Percentiles rank a stretch among this genome's conserved stretches.
These are phyloP conservation scores for Dipodomys ordii DNA, from an alignment of 2,113 vertebrate species.

Conservation along the genomic window DNA sequence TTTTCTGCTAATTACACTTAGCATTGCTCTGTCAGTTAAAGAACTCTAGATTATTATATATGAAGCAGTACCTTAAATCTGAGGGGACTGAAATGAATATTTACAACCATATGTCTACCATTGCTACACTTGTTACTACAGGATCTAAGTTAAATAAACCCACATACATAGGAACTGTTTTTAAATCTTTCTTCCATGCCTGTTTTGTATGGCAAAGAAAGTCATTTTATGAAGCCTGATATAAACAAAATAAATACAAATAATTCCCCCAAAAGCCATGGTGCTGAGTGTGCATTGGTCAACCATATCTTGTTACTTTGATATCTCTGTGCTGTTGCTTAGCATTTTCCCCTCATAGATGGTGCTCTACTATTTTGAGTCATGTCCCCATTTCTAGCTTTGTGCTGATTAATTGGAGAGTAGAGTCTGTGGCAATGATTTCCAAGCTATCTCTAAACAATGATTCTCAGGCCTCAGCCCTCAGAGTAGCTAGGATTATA, in stretches of 20 bases:
- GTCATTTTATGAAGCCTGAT: neutral
- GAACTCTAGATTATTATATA: neutral
- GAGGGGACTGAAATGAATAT: neutral
- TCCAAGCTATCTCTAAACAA: no score
- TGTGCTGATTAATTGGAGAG: no score
- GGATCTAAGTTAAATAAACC: neutral
- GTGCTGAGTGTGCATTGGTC: neutral
- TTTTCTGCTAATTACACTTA: neutral
- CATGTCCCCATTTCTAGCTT: no score
- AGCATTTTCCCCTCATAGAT: no score
- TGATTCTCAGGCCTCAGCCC: no score
- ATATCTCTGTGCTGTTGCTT: neutral
- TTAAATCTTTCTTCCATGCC: neutral
- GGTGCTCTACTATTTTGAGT: no score
- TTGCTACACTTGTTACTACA: neutral
- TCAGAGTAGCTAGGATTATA: no score
- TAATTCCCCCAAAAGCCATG: neutral
- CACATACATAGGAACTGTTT: neutral
- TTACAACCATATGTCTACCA: neutral
- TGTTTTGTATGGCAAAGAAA: neutral
- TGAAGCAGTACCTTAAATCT: neutral
- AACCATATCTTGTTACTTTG: neutral
- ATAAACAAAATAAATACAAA: neutral
- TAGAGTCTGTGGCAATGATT: no score
- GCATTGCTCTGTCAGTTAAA: neutral